Evolutionary conservation across 2,888 invertebrate species (phyloP).

Genomic region (Eupithecia exiguata): DNA sequence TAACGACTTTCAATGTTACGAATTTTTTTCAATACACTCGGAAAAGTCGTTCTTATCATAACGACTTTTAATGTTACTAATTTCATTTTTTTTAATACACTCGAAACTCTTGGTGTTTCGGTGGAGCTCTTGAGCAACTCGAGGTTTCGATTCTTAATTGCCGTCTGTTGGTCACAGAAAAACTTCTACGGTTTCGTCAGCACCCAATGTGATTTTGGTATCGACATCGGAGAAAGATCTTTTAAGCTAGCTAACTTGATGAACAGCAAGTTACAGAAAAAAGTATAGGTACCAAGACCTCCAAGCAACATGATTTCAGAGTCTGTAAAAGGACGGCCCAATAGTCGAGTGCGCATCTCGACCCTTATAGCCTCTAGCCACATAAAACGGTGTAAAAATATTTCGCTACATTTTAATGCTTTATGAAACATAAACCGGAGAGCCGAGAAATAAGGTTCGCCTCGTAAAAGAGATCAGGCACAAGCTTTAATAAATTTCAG

Average conservation of each 20-base stretch:
- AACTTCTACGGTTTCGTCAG: background rate
- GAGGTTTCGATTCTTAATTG: background rate
- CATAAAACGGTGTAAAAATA: slow-evolving; percentile 8
- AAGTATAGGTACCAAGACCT: background rate
- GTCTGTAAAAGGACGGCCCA: background rate
- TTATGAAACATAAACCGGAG: slow-evolving; percentile 28
- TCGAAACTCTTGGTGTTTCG: too few species aligned
- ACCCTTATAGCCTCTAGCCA: background rate
- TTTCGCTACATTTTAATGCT: slow-evolving; percentile 15
- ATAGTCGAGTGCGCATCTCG: background rate
- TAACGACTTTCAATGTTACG: too few species aligned
- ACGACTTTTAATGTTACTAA: too few species aligned
- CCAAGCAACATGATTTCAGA: background rate
- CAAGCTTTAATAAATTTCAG: slow-evolving; percentile 39
- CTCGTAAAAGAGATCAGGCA: slow-evolving; percentile 38
- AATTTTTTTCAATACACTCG: too few species aligned
- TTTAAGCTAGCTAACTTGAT: background rate
- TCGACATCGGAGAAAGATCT: background rate
- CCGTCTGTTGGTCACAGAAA: background rate
- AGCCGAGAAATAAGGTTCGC: slow-evolving; percentile 30
- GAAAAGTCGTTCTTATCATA: too few species aligned
- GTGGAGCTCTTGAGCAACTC: background rate
- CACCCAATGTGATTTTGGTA: background rate
- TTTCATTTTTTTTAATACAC: too few species aligned
- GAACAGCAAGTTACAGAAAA: background rate